These are phyloP conservation scores for Porites rus DNA, from an alignment of 92 coral and sea anemone genomes.

Conservation along the genomic window DNA sequence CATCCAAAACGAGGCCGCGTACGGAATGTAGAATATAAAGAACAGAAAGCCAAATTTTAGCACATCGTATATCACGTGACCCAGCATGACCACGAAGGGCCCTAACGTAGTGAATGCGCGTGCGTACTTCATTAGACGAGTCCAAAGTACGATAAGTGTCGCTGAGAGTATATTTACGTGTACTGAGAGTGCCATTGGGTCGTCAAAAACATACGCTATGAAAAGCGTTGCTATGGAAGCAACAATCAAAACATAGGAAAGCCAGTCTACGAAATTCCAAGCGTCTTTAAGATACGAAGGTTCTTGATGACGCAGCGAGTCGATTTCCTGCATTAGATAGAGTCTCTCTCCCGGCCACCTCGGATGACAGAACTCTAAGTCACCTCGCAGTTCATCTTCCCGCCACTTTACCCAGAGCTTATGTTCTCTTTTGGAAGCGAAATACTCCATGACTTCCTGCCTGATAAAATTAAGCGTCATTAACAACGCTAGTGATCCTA, in stretches of 20 bases:
- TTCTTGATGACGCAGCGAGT: conserved; percentile 71
- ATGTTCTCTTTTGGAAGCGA: conserved; percentile 85
- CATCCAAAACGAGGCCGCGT: conserved; percentile 99
- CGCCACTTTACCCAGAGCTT: conserved; percentile 91
- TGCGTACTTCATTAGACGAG: conserved; percentile 89
- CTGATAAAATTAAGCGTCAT: conserved; percentile 86
- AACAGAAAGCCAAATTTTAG: conserved; percentile 90
- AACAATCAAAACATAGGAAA: conserved; percentile 74
- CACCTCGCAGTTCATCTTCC: conserved; percentile 82
- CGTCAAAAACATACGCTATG: conserved; percentile 62
- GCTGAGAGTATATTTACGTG: conserved; percentile 82
- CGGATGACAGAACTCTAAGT: conserved; percentile 93
- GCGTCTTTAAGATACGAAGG: conserved; percentile 89
- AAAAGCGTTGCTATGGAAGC: conserved; percentile 77
- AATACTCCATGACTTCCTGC: conserved; percentile 78
- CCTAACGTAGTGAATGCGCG: conserved; percentile 94
- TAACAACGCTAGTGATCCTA: conserved; percentile 73
- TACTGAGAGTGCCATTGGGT: conserved; percentile 40
- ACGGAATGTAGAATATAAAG: conserved; percentile 89
- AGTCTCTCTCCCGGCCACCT: conserved; percentile 98
- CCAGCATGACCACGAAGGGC: conserved; percentile 95
- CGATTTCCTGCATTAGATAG: conserved; percentile 92
- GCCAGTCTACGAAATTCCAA: conserved; percentile 97
- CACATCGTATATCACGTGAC: conserved; percentile 86
- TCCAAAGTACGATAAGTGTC: conserved; percentile 85